Evolutionary conservation across 2,888 invertebrate species (phyloP).

Genomic region (Troglohyphantes excavatus): DNA sequence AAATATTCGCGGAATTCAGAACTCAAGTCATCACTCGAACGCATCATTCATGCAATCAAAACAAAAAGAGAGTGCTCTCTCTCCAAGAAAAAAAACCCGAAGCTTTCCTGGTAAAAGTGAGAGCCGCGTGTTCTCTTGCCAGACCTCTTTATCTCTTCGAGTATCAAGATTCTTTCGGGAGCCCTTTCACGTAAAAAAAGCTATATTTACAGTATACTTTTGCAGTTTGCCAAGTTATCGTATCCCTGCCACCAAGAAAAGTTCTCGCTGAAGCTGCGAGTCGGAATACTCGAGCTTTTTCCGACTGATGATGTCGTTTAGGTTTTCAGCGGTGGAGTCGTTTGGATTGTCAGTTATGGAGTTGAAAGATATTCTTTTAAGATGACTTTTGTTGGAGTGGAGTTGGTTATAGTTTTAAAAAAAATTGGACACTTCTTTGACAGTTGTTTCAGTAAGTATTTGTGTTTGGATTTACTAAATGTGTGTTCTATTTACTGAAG

Average conservation of each 20-base stretch:
- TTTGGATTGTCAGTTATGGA: conserved; percentile 15
- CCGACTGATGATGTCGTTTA: too few relatives aligned
- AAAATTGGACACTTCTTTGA: not conserved
- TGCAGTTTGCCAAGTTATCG: conserved; percentile 39
- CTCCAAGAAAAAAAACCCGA: not conserved
- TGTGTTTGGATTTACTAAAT: not conserved
- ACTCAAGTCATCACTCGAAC: conserved; percentile 16
- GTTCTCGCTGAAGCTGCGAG: conserved; percentile 41
- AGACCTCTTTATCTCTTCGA: conserved; percentile 17
- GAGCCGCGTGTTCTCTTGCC: conserved; percentile 6
- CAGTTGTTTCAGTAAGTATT: not conserved
- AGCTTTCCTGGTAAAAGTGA: conserved; percentile 1
- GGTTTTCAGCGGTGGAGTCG: not conserved
- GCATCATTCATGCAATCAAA: conserved; percentile 16
- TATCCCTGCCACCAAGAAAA: conserved; percentile 3
- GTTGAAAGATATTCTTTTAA: conserved; percentile 5
- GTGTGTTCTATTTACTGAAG: too few relatives aligned
- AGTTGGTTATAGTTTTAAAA: not conserved
- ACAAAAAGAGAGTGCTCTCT: not conserved
- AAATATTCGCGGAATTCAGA: conserved; percentile 51
- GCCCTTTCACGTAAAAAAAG: conserved; percentile 19
- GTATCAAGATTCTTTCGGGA: conserved; percentile 55
- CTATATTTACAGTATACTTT: conserved; percentile 65
- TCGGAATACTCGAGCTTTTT: conserved; percentile 4
- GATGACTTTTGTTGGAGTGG: not conserved